Conservation (phyloP, 2,888 invertebrate genomes). For the Pharmacophagus antenor region DNA sequence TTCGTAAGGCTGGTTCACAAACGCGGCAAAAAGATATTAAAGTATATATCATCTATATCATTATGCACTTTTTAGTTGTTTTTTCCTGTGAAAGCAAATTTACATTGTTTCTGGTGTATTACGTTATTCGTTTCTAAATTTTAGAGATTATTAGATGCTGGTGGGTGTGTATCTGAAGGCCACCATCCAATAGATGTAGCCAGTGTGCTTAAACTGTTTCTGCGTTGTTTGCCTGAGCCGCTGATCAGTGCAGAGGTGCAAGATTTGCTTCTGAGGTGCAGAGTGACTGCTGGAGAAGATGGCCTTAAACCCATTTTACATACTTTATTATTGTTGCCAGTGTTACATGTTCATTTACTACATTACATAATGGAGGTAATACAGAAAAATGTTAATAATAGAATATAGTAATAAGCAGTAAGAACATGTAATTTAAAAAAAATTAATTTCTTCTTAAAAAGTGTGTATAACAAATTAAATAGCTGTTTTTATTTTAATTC, state of each 20-base stretch:
- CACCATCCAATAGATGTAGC: conserved; percentile 92
- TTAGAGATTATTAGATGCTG: conserved; percentile 85
- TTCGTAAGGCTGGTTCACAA: conserved; percentile 93
- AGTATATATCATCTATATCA: conserved; percentile 57
- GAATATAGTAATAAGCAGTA: neutral
- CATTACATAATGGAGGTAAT: conserved; percentile 90
- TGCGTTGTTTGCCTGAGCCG: conserved; percentile 92
- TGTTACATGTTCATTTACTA: conserved; percentile 88
- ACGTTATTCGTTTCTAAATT: conserved; percentile 31
- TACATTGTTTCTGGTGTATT: neutral
- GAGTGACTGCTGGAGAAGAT: conserved; percentile 79
- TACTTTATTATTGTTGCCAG: conserved; percentile 87
- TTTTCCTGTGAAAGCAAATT: neutral
- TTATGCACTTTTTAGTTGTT: neutral
- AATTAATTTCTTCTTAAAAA: too few species aligned
- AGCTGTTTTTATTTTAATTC: too few species aligned
- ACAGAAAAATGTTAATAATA: neutral
- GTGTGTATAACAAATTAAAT: too few species aligned
- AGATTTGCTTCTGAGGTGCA: conserved; percentile 87
- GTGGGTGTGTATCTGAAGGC: conserved; percentile 84
- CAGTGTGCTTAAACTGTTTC: conserved; percentile 91
- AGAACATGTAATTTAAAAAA: too few species aligned
- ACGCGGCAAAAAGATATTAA: conserved; percentile 90
- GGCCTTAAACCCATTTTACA: conserved; percentile 84
- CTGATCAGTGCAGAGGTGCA: conserved; percentile 88